Conservation (phyloP, 2,888 invertebrate genomes). For the Malthinus flaveolus region DNA sequence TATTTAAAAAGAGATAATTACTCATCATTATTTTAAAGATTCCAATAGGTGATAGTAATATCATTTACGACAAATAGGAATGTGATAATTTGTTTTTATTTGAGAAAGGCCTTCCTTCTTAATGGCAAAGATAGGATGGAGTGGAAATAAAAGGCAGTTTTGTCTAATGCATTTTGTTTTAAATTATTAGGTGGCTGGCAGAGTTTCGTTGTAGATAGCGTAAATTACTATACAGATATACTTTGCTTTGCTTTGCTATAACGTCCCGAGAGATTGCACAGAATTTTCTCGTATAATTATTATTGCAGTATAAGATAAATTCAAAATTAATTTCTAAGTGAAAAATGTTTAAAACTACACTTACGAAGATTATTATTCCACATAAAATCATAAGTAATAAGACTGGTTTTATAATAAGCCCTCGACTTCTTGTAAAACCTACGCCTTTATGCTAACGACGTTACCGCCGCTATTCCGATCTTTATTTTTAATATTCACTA, state of each 20-base stretch:
- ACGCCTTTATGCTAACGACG: conserved; percentile 6
- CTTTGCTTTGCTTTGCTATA: conserved; percentile 29
- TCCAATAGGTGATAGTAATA: not conserved
- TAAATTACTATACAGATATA: conserved; percentile 16
- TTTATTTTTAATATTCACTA: conserved; percentile 1
- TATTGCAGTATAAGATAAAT: conserved; percentile 1
- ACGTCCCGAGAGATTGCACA: conserved; percentile 27
- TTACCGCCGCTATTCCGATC: not conserved
- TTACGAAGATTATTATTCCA: not conserved
- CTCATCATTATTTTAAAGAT: conserved; percentile 3
- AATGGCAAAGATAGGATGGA: not conserved
- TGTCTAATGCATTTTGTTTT: conserved; percentile 24
- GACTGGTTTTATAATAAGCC: conserved; percentile 6
- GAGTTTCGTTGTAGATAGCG: conserved; percentile 16
- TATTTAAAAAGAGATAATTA: conserved; percentile 4
- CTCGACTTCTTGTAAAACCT: conserved; percentile 1
- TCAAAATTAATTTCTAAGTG: conserved; percentile 1
- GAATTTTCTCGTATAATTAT: conserved; percentile 17
- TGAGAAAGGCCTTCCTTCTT: not conserved
- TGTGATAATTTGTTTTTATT: no score
- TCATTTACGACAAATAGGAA: no score
- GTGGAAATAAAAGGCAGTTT: conserved; percentile 9
- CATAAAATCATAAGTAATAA: not conserved
- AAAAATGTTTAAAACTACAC: not conserved
- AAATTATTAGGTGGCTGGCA: conserved; percentile 25